Percentiles rank a stretch among this genome's conserved stretches.
phyloP scores from a whole-genome alignment of 2,888 invertebrate genomes.

The Chirona hameri region DNA sequence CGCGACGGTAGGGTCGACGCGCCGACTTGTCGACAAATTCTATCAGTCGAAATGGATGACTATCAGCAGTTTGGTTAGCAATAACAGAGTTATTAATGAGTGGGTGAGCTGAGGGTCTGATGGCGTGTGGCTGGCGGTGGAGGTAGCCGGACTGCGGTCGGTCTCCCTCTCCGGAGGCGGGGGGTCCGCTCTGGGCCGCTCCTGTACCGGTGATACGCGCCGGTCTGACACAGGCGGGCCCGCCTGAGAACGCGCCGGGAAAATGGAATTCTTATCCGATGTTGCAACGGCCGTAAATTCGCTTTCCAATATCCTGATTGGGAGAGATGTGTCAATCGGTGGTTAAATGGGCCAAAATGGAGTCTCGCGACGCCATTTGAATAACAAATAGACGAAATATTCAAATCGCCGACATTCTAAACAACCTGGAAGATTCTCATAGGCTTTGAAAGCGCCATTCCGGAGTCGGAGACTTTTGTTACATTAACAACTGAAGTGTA shows the following conservation, averaged over 20 bases:
- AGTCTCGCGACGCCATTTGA: neutral
- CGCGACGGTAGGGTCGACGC: neutral
- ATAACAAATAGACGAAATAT: constrained; percentile 27
- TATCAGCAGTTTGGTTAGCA: neutral
- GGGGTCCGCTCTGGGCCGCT: no score
- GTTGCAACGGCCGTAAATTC: constrained; percentile 27
- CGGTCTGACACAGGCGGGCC: no score
- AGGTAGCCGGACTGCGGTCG: neutral
- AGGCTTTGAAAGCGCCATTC: constrained; percentile 4
- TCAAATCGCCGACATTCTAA: constrained; percentile 25
- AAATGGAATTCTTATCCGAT: constrained; percentile 28
- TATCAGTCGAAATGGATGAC: neutral
- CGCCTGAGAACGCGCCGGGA: neutral
- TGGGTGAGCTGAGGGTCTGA: neutral
- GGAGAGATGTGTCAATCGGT: constrained; percentile 27
- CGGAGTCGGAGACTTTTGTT: constrained; percentile 25
- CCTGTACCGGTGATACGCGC: no score
- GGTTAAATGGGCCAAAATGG: constrained; percentile 26
- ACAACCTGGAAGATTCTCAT: constrained; percentile 29
- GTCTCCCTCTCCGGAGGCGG: neutral
- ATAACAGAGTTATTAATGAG: constrained; percentile 6
- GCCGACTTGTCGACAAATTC: constrained; percentile 26
- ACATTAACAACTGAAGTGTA: constrained; percentile 29
- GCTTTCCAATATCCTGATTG: constrained; percentile 29
- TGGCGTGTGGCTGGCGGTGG: neutral